Conservation (phyloP, 2,888 invertebrate species). For the Adelognathus sp. region DNA sequence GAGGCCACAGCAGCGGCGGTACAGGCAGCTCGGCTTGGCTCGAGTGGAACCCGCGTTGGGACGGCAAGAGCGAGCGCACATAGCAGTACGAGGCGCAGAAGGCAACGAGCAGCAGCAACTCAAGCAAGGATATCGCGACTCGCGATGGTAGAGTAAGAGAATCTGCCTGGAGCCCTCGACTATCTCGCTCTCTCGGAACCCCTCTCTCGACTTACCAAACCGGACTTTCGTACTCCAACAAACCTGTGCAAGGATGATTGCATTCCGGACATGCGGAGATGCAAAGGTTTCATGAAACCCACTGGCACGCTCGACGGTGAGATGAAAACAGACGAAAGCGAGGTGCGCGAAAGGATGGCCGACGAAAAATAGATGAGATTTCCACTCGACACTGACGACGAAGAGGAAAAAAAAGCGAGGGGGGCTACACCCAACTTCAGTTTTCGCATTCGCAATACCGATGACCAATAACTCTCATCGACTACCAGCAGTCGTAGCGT, state of each 20-base stretch:
- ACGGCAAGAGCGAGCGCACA: background rate
- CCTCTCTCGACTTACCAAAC: constrained; percentile 63
- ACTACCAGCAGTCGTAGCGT: constrained; percentile 50
- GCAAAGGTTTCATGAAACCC: constrained; percentile 63
- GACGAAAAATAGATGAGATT: constrained; percentile 44
- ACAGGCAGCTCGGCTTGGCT: background rate
- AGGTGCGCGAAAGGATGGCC: constrained; percentile 40
- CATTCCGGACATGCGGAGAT: constrained; percentile 65
- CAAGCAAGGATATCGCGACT: constrained; percentile 55
- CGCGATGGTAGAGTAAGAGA: constrained; percentile 56
- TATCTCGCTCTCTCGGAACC: constrained; percentile 29
- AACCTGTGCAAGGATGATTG: constrained; percentile 65
- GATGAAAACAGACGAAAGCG: constrained; percentile 45
- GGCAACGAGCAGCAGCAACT: constrained; percentile 31
- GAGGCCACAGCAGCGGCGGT: constrained; percentile 20
- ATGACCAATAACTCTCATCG: constrained; percentile 53
- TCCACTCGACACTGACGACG: background rate
- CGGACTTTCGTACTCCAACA: constrained; percentile 66
- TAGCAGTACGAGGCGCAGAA: background rate
- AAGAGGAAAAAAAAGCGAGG: background rate
- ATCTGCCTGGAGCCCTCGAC: constrained; percentile 56
- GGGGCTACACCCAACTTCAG: constrained; percentile 24
- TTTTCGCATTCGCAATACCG: constrained; percentile 39
- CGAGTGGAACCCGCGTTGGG: background rate
- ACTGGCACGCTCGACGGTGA: constrained; percentile 25